A percentile compares a stretch with the other conserved stretches of the same genome.
Conservation (phyloP, 30 jellyfish, hydroid and myxozoan species). For the Catostylus mosaicus region DNA sequence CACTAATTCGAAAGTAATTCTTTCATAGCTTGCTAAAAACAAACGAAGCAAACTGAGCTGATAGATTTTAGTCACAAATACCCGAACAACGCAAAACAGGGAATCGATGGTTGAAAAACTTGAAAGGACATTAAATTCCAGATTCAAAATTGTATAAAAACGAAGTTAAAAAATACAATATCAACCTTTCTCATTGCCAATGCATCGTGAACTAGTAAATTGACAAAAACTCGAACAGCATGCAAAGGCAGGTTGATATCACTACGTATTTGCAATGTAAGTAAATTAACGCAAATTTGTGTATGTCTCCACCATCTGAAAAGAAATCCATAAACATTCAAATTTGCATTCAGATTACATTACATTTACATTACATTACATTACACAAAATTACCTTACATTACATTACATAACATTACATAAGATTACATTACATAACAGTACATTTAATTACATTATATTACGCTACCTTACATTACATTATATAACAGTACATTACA, state of each 20-base stretch:
- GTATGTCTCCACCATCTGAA: constrained; percentile 87
- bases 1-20: no score
- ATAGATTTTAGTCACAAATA: no score
- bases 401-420: neutral
- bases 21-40: no score
- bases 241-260: constrained; percentile 72
- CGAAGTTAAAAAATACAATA: neutral
- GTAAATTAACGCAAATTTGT: constrained; percentile 77
- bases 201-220: constrained; percentile 81
- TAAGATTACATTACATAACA: no score
- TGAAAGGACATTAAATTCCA: neutral
- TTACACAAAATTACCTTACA: no score
- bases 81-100: no score
- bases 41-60: neutral
- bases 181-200: constrained; percentile 94
- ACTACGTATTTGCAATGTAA: constrained; percentile 64
- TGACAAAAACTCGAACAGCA: constrained; percentile 79
- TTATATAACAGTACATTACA: no score
- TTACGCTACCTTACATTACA: no score
- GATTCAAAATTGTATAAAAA: neutral
- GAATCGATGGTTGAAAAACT: no score
- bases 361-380: neutral
- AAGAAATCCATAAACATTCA: neutral
- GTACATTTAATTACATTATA: no score
- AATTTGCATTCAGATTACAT: neutral